These are phyloP conservation scores for Catagonus wagneri DNA, from an alignment of 2,113 vertebrate genomes.

Conservation along the genomic window DNA sequence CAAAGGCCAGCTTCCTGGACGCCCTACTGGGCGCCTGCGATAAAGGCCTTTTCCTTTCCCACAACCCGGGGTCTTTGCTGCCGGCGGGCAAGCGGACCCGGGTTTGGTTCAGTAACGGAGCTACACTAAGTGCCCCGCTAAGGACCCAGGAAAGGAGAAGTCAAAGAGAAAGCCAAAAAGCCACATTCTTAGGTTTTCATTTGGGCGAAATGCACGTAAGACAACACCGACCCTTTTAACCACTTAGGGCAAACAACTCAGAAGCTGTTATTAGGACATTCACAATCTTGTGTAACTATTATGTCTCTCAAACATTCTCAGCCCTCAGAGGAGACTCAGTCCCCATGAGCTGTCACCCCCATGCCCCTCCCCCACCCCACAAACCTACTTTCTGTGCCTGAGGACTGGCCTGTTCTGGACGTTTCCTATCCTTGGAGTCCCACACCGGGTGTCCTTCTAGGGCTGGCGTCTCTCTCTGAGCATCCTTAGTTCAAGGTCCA, in stretches of 20 bases:
- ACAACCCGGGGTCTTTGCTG: rapidly evolving
- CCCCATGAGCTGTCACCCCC: neutral
- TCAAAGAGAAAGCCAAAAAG: neutral
- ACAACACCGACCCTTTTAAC: neutral
- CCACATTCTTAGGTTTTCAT: neutral
- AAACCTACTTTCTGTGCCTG: rapidly evolving
- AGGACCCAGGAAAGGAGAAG: too few species aligned
- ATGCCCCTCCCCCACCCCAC: neutral
- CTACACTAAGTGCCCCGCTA: neutral
- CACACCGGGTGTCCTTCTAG: rapidly evolving
- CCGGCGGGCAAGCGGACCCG: neutral
- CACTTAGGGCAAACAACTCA: neutral
- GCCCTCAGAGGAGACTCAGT: neutral
- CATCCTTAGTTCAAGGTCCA: rapidly evolving
- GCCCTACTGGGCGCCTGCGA: too few species aligned
- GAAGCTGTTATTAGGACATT: neutral
- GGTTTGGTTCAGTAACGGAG: neutral
- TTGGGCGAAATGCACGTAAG: neutral
- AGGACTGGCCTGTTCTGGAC: neutral
- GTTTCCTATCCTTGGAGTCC: rapidly evolving
- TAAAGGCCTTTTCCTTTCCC: neutral
- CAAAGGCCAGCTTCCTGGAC: neutral
- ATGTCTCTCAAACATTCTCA: neutral
- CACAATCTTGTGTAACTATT: neutral
- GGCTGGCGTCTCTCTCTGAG: too few species aligned